Evolutionary conservation across 1,140 invertebrate species (phyloP), one percentile per base, ranked within the genome.

Genomic region (Luehdorfia chinensis): DNA sequence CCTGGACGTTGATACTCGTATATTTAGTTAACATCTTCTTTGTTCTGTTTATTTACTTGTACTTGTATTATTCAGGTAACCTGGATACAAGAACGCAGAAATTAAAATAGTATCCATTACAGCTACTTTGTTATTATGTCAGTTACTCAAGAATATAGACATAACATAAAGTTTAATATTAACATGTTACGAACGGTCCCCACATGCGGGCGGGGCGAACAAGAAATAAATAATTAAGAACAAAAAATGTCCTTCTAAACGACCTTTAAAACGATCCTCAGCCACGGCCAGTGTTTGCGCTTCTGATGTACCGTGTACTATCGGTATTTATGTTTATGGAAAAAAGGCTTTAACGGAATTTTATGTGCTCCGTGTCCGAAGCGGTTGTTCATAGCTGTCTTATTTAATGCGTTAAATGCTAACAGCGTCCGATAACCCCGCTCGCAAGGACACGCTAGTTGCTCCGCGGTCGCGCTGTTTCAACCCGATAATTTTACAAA

Each of bases 401-500:
- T 75, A 68, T 68, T 65, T 58, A 77, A 78, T 60, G 57, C 60
- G 63, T 73, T 85, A 81, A 84, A 85, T 85, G 81, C 67, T 85
- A 85, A 66, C 66, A 54, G 71, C 68, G 81, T 72, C 58, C 81
- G 71, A 84, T 85, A 81, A 85, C 79, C 81, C 71, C 78, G 64
- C 41, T 30, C 63, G 60, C 76, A 76, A 77, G 77, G 77, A 81
- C 77, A 74, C 37, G 45, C 68, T 75, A 70, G 69, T 58, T 58
- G 57, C 69, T 51, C 59, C 65, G 56, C 39, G 55, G 55, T 55
- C 64, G 60, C 56, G 50, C 55, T 65, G 59, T 71, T 68, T 72
- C 16, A 12, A 19, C 34, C 18, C 15, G 14, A 33, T 16, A 33
- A 6, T 15, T 33, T 33, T 33, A 33, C 3, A 33, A 6, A 33